These are phyloP conservation scores for Propithecus perrieri DNA, from an alignment of 2,797 vertebrate species.

Conservation along the genomic window DNA sequence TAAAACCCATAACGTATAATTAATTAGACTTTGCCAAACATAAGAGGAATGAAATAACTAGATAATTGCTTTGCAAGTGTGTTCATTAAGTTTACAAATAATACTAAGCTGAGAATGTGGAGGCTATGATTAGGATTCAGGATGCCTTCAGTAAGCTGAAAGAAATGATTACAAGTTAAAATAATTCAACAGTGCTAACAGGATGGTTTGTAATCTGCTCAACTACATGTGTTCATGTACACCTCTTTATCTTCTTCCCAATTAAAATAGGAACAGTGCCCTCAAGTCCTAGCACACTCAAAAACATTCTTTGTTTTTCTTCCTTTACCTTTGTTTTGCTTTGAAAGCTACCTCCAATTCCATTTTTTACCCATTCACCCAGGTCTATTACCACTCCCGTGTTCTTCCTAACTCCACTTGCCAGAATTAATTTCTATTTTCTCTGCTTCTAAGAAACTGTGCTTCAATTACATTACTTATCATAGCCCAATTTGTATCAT, in stretches of 20 bases:
- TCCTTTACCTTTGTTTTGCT: neutral
- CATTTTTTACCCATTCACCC: neutral
- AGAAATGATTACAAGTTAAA: neutral
- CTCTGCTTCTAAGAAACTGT: neutral
- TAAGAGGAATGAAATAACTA: constrained; percentile 20
- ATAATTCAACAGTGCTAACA: neutral
- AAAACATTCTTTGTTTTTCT: neutral
- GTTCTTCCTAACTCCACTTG: neutral
- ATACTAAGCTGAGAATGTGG: neutral
- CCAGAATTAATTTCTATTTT: neutral
- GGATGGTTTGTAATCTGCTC: neutral
- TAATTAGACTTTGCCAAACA: constrained; percentile 52
- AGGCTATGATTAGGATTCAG: constrained; percentile 25
- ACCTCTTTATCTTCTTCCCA: neutral
- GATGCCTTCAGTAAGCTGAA: neutral
- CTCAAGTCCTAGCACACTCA: neutral
- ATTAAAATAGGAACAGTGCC: neutral
- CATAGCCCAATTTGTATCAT: neutral
- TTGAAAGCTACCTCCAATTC: neutral
- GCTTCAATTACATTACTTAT: neutral
- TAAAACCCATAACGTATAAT: constrained; percentile 27
- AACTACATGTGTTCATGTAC: neutral
- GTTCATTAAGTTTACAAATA: constrained; percentile 48
- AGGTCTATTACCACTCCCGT: neutral
- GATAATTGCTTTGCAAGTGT: constrained; percentile 38